phyloP scores from a whole-genome alignment of 2,113 vertebrate species.

The Micromys minutus region DNA sequence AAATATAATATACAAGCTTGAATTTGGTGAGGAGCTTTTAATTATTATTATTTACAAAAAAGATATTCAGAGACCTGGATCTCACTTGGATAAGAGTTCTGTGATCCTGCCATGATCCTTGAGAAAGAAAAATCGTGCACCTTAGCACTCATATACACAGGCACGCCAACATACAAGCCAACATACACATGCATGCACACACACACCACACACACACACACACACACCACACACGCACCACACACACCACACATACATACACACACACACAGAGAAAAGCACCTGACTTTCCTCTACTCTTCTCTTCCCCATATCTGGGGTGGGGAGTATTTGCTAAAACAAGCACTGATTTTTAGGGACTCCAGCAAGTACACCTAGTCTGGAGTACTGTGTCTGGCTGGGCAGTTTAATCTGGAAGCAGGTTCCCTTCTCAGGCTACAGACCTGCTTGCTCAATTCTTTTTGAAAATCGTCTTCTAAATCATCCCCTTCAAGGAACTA shows the following conservation, averaged over 20 bases:
- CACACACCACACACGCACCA: not conserved
- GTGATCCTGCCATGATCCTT: constrained; percentile 85
- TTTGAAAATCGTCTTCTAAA: constrained; percentile 68
- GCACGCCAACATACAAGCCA: not conserved
- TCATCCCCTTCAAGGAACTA: constrained; percentile 66
- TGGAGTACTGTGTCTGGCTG: constrained; percentile 61
- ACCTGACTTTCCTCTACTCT: constrained; percentile 73
- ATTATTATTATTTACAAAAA: constrained; percentile 85
- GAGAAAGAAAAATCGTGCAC: constrained; percentile 79
- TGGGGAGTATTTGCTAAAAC: constrained; percentile 70
- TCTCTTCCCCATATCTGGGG: constrained; percentile 61
- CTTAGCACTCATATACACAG: constrained; percentile 45
- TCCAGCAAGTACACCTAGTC: constrained; percentile 8
- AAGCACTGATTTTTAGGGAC: constrained; percentile 71
- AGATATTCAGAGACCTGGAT: constrained; percentile 88
- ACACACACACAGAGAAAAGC: constrained; percentile 74
- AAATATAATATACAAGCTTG: constrained; percentile 91
- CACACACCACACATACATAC: not conserved
- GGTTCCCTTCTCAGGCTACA: constrained; percentile 59
- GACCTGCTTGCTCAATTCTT: constrained; percentile 53
- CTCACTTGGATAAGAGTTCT: constrained; percentile 87
- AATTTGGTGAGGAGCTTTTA: constrained; percentile 97
- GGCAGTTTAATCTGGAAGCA: constrained; percentile 57
- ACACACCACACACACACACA: constrained; percentile 19
- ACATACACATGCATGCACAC: not conserved